phyloP scores from a whole-genome alignment of 2,797 vertebrate species.

The Orestias chungarensis region DNA sequence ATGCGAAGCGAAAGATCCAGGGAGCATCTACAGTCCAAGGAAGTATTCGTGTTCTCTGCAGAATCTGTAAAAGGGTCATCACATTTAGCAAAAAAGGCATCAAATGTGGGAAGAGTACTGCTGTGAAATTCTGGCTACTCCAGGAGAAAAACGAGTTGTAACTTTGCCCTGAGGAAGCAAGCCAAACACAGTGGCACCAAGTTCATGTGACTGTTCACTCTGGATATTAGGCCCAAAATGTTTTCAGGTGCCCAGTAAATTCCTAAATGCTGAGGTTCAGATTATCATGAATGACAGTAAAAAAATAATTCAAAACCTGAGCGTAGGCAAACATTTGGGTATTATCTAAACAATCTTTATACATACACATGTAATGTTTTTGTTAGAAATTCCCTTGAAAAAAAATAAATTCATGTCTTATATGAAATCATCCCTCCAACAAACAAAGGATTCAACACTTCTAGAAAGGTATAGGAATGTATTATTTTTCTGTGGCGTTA shows the following conservation, averaged over 20 bases:
- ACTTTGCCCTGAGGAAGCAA: conserved; percentile 54
- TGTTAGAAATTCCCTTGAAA: background rate
- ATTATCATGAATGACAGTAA: background rate
- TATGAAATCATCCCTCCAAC: background rate
- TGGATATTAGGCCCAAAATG: conserved; percentile 40
- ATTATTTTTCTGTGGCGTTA: background rate
- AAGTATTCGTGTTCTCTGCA: conserved; percentile 70
- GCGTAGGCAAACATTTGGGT: background rate
- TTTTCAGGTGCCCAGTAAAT: conserved; percentile 45
- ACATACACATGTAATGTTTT: too few relatives aligned
- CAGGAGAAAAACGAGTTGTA: conserved; percentile 45
- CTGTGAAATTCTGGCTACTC: conserved; percentile 46
- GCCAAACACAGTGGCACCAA: conserved; percentile 53
- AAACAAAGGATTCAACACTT: background rate
- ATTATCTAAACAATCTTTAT: conserved; percentile 2
- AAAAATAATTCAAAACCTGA: conserved; percentile 13
- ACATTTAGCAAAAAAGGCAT: conserved; percentile 57
- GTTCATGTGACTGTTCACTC: conserved; percentile 45
- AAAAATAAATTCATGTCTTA: background rate
- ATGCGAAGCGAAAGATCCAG: conserved; percentile 73
- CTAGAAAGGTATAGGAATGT: background rate
- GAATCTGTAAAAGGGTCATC: conserved; percentile 74
- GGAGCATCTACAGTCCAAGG: conserved; percentile 81
- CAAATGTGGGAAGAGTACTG: conserved; percentile 55
- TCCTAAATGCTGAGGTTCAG: conserved; percentile 45